These are phyloP conservation scores for Parotia lawesii DNA, from an alignment of 2,113 vertebrate species.

Conservation along the genomic window DNA sequence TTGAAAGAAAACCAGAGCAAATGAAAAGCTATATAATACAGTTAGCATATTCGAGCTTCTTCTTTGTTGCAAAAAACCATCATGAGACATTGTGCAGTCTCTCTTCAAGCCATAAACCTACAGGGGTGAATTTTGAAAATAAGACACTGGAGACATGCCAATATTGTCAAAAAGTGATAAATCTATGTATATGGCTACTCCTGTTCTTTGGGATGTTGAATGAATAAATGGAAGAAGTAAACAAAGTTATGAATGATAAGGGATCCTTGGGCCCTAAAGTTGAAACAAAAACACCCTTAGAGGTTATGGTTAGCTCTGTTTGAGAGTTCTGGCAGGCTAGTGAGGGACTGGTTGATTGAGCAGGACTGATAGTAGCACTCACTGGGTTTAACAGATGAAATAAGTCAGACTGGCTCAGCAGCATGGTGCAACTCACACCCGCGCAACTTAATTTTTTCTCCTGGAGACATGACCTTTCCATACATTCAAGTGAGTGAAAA, in stretches of 20 bases:
- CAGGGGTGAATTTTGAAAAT: neutral
- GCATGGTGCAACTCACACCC: fast-evolving
- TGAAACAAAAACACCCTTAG: neutral
- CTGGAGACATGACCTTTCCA: neutral
- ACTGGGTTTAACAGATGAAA: neutral
- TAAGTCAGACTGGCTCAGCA: neutral
- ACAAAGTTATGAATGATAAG: neutral
- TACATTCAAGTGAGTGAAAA: neutral
- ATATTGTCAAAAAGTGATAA: neutral
- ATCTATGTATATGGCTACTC: neutral
- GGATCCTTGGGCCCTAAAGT: neutral
- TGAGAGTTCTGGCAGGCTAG: neutral
- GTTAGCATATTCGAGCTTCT: neutral
- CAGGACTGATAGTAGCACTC: neutral
- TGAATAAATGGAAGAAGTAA: neutral
- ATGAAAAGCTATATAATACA: neutral
- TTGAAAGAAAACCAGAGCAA: neutral
- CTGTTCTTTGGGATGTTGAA: neutral
- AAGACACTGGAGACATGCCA: neutral
- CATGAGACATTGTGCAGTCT: neutral
- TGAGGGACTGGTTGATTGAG: neutral
- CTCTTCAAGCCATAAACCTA: neutral
- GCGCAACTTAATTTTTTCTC: neutral
- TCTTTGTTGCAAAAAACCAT: neutral
- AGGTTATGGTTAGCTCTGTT: neutral